A percentile compares a stretch with the other conserved stretches of the same genome.
phyloP scores from a whole-genome alignment of 2,888 invertebrate species.

The Galeopsomyia nigrocyanea region DNA sequence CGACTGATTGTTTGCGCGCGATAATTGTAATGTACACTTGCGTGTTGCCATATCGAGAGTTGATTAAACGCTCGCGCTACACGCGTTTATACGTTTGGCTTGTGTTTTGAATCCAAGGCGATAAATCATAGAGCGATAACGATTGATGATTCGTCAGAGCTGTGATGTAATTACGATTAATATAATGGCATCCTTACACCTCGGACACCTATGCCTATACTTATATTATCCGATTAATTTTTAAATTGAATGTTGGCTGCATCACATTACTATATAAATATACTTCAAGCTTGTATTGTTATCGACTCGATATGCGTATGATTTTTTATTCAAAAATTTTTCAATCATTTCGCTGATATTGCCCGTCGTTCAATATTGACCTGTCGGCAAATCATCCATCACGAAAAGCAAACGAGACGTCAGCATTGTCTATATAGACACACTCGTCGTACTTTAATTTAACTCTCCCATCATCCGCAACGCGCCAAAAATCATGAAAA shows the following conservation, averaged over 20 bases:
- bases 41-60: neutral
- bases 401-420: too few species aligned
- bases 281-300: too few species aligned
- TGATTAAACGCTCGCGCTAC: neutral
- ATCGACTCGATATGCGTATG: too few species aligned
- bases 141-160: neutral
- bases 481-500: neutral
- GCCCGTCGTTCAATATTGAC: constrained; percentile 1
- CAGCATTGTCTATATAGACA: too few species aligned
- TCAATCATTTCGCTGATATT: neutral
- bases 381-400: too few species aligned
- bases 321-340: too few species aligned
- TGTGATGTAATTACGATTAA: too few species aligned
- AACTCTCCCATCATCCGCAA: neutral
- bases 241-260: too few species aligned
- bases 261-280: too few species aligned
- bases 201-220: constrained; percentile 4
- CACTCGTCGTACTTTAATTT: too few species aligned
- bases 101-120: neutral
- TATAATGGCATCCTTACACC: neutral
- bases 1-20: neutral
- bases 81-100: constrained; percentile 17
- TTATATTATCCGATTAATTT: too few species aligned
- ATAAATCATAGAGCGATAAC: constrained; percentile 12
- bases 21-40: neutral